These are phyloP conservation scores for Theodoxus fluviatilis DNA, from an alignment of 2,888 invertebrate genomes.

Conservation along the genomic window DNA sequence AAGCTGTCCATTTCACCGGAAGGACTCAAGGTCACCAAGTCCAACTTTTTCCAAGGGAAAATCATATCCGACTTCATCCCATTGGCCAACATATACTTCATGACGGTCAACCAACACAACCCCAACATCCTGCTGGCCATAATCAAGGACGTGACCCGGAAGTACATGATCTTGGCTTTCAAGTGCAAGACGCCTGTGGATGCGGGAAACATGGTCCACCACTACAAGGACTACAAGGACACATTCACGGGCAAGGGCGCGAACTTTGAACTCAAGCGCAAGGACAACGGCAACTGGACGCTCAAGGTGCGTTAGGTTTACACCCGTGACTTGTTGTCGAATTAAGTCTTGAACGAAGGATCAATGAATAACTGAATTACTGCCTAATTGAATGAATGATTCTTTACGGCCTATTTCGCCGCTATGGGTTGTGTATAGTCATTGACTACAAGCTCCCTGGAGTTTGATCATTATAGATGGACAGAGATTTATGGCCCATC, in stretches of 20 bases:
- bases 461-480: no score
- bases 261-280: conserved; percentile 34
- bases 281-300: conserved; percentile 53
- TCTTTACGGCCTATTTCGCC: no score
- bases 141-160: conserved; percentile 34
- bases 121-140: conserved; percentile 44
- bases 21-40: conserved; percentile 39
- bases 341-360: no score
- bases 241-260: conserved; percentile 27
- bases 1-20: conserved; percentile 39
- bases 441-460: no score
- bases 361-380: no score
- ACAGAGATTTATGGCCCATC: no score
- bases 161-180: conserved; percentile 43
- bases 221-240: conserved; percentile 35
- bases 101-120: conserved; percentile 42
- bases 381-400: no score
- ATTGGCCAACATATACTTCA: conserved; percentile 38
- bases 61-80: conserved; percentile 36
- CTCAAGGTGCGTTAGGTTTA: conserved; percentile 32
- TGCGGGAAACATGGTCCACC: conserved; percentile 39
- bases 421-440: no score
- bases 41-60: conserved; percentile 37
- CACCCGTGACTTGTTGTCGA: no score
- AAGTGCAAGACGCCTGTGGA: conserved; percentile 39